Evolutionary conservation across 53 echinoderm and acorn worm genomes (phyloP), one percentile per base, ranked within the genome.

Genomic region (Holothuria leucospilota): DNA sequence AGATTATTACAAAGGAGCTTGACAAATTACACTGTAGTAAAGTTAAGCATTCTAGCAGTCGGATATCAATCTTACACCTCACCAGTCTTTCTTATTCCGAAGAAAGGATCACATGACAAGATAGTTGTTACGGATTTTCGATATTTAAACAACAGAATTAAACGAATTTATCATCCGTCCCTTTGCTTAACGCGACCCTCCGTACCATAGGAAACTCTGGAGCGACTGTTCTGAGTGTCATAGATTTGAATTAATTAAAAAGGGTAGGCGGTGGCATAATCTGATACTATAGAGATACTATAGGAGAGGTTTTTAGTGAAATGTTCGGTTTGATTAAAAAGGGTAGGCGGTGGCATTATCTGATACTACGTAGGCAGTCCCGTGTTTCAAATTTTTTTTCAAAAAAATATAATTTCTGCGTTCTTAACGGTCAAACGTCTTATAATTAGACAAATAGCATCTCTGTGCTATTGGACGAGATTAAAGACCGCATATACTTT

Each of bases 101-200:
- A 84, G 27, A 84, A 68, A 42, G 69, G n/a, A 26, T 28, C 41
- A n/a, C 29, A 20, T 8, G 69, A 84, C 18, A 84, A 84, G 49
- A 84, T 67, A 68, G 84, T 84, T 13, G 84, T 68, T 0, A 84
- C 84, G 3, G 84, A 84, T 42, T 84, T 84, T 68, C 49, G 84
- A 10, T 41, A 68, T 49, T 27, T 84, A 9, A 84, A 84, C 23
- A 20, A 9, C 25, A 20, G 84, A 40, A 67, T 84, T 46, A 84
- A 68, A 38, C 15, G 68, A n/a, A 11, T 84, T 18, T 66, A 66
- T 68, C 84, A 84, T 67, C 68, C 84, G 12, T 84, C 68, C 46
- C 84, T 62, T 16, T 62, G 59, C 28, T 18, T 60, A 6, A 34
- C 3, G 34, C 1, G 34, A 34, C 34, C 34, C 34, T 60, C 59